Evolutionary conservation across 2,888 invertebrate species (phyloP), one percentile per base, ranked within the genome.

Genomic region (Hirtodrosophila confusa): DNA sequence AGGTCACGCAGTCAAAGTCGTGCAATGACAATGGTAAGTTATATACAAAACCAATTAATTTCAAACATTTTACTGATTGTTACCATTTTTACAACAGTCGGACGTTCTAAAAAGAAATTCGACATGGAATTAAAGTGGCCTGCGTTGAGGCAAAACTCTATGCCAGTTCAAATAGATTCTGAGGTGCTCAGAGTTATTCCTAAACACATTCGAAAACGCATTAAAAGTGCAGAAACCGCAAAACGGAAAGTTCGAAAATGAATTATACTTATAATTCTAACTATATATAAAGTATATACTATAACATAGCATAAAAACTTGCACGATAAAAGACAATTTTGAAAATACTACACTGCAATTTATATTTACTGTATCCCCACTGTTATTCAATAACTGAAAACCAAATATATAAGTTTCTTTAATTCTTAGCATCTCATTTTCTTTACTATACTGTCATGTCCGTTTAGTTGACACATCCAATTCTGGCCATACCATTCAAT

Each of bases 81-180:
- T 8, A 7, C n/a, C 2, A 40, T 31, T 44, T 40, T 35, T 5
- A n/a, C 33, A 51, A 6, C 29, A 83, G 75, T 35, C 3, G 43
- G 33, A 3, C 56, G 47, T 1, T 4, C 47, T 3, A 65, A 48
- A 29, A 50, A 50, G 4, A 75, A 24, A 17, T 29, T 12, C 2
- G 51, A 44, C 23, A 58, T 50, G 27, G 78, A 75, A 31, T 45
- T 86, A 4, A 88, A 78, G 47, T 89, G 90, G 89, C 68, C 88
- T 4, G 77, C 85, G 11, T 64, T 84, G 50, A 80, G 91, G 44
- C 91, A 91, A 64, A 88, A 90, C 37, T 91, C 91, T 9, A 91
- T 91, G 91, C 91, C 91, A 2, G 91, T 91, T 0, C 91, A 91
- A 88, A 91, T 91, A 33, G 91, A 91, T 54, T 89, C 89, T 33